Evolutionary conservation across 1,140 invertebrate species (phyloP), one percentile per base, ranked within the genome.

Genomic region (Leptestheria dahalacensis): DNA sequence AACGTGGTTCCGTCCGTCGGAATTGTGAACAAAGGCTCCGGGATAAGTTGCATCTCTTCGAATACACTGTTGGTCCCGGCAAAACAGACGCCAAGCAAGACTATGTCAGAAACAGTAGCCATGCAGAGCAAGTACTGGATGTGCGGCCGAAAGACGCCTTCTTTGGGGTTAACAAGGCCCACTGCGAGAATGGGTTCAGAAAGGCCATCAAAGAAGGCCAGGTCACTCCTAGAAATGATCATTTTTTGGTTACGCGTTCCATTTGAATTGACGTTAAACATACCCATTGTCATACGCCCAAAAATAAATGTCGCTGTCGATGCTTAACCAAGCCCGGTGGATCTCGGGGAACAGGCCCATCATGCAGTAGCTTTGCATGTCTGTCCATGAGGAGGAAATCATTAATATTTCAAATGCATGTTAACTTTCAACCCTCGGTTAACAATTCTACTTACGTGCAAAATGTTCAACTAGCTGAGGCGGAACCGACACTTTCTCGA

Each of bases 341-440:
- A 99, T 95, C 70, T 95, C 91, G 59, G 92, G 86, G 75, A 98
- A 96, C 4, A 97, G 72, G 4, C 95, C 95, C 88, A 97, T 96
- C 73, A 88, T 82, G 70, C 89, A 95, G 69, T 94, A 89, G 65
- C 86, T 91, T 73, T 94, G 90, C 76, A 92, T 85, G 77, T 88
- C 87, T 91, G 67, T 61, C n/a, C n/a, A n/a, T n/a, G n/a, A n/a
- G n/a, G n/a, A n/a, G n/a, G n/a, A n/a, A n/a, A n/a, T n/a, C n/a
- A n/a, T n/a, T n/a, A n/a, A n/a, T n/a, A 10, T 1, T 59, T 59
- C 21, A 21, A 26, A 15, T 54, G 11, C 9, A 12, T 55, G 21
- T 26, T 1, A 57, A 15, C 24, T 15, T 50, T 41, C 9, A 4
- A 60, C 46, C 21, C 20, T 33, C 18, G 49, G 60, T n/a, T n/a